phyloP scores from a whole-genome alignment of 2,113 vertebrate species.

The Trachemys scripta region DNA sequence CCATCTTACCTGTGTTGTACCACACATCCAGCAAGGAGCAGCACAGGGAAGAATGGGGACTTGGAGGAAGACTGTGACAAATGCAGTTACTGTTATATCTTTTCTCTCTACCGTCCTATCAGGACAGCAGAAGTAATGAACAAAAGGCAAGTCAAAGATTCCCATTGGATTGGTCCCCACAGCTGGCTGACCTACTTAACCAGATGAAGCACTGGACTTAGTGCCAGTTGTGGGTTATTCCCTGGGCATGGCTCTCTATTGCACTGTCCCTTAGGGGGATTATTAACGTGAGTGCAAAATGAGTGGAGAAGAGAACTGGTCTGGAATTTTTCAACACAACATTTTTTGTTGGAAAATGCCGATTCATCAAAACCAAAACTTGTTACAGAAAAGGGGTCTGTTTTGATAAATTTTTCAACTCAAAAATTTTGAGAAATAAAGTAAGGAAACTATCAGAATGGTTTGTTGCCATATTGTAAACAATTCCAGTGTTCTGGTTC shows the following conservation, averaged over 20 bases:
- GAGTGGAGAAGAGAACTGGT: not conserved
- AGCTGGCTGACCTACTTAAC: not conserved
- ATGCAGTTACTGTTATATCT: not conserved
- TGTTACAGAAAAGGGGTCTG: not conserved
- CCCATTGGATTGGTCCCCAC: not conserved
- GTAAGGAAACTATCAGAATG: too few species aligned
- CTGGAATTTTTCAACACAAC: not conserved
- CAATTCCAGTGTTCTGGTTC: too few species aligned
- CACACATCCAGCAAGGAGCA: rapidly evolving
- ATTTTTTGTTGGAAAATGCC: not conserved
- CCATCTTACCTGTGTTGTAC: not conserved
- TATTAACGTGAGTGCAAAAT: not conserved
- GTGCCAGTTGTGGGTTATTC: not conserved
- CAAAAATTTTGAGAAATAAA: too few species aligned
- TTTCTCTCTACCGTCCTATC: not conserved
- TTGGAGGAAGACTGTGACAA: not conserved
- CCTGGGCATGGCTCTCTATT: not conserved
- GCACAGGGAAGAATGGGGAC: not conserved
- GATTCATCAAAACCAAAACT: not conserved
- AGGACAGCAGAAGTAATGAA: rapidly evolving
- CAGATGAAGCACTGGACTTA: not conserved
- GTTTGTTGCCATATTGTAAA: too few species aligned
- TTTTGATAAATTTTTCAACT: too few species aligned
- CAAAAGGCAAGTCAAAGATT: not conserved
- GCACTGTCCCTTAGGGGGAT: rapidly evolving